These are phyloP conservation scores for Sminthurinus aureus DNA, from an alignment of 2,888 invertebrate species.

Conservation along the genomic window DNA sequence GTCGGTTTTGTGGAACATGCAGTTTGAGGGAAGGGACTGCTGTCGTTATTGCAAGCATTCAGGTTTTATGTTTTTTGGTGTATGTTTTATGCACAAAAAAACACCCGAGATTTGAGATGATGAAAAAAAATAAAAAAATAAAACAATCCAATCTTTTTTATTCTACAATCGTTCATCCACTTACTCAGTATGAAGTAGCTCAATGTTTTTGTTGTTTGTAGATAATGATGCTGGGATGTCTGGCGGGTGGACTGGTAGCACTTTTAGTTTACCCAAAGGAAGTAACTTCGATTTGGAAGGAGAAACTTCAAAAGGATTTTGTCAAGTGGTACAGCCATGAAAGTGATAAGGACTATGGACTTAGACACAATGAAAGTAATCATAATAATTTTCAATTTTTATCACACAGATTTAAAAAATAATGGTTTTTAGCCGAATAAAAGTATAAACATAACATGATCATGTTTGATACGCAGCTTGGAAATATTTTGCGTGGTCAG, in stretches of 20 bases:
- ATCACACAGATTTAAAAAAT: not conserved
- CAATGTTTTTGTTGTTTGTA: no score
- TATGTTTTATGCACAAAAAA: no score
- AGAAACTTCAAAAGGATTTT: not conserved
- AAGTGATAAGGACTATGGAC: not conserved
- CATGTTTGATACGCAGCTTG: constrained; percentile 1
- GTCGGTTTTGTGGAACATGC: not conserved
- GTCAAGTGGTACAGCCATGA: not conserved
- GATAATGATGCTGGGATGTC: not conserved
- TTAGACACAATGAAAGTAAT: not conserved
- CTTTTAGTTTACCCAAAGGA: not conserved
- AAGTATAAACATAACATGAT: no score
- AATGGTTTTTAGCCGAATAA: not conserved
- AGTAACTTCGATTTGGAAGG: not conserved
- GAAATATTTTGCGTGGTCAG: not conserved
- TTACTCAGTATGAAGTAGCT: no score
- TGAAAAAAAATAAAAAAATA: no score
- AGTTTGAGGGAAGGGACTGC: constrained; percentile 11
- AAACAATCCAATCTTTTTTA: no score
- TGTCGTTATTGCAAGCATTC: not conserved
- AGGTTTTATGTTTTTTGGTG: not conserved
- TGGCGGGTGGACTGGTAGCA: not conserved
- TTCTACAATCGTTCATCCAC: no score
- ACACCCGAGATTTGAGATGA: no score
- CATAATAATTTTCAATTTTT: not conserved